These are phyloP conservation scores for Volucella inflata DNA, from an alignment of 2,888 invertebrate species.

Conservation along the genomic window DNA sequence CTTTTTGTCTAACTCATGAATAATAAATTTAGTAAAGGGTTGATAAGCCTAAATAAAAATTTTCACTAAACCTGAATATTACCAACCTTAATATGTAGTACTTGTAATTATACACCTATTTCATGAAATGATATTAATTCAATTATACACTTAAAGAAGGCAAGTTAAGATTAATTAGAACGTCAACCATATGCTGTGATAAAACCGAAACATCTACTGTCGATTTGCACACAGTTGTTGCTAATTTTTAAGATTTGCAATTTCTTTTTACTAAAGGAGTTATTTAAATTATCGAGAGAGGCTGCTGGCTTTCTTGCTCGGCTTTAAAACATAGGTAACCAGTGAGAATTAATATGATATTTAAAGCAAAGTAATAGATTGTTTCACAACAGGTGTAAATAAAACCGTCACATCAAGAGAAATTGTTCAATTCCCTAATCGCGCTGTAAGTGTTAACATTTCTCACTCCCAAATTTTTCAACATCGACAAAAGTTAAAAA, in stretches of 20 bases:
- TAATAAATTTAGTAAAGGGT: too few relatives aligned
- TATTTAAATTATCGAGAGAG: neutral
- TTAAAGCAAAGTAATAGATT: slow-evolving; percentile 21
- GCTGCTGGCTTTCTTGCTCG: neutral
- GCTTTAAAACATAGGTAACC: too few relatives aligned
- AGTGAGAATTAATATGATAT: too few relatives aligned
- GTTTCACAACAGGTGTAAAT: slow-evolving; percentile 64
- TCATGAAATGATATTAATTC: slow-evolving; percentile 62
- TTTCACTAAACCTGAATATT: too few relatives aligned
- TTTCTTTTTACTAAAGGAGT: slow-evolving; percentile 37
- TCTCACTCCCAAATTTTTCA: slow-evolving; percentile 42
- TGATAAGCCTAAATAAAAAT: too few relatives aligned
- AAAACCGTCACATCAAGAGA: slow-evolving; percentile 46
- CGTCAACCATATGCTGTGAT: slow-evolving; percentile 53
- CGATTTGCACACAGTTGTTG: slow-evolving; percentile 61
- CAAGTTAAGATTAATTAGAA: slow-evolving; percentile 60
- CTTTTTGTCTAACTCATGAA: too few relatives aligned
- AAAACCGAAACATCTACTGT: slow-evolving; percentile 46
- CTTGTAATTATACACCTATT: neutral
- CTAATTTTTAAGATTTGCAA: slow-evolving; percentile 61
- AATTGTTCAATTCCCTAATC: slow-evolving; percentile 12
- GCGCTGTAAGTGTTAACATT: slow-evolving; percentile 45
- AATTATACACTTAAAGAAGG: slow-evolving; percentile 32
- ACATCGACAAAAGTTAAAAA: neutral
- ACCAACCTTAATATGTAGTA: too few relatives aligned